Evolutionary conservation across 2,797 vertebrate genomes (phyloP), one percentile per base, ranked within the genome.

Genomic region (Kryptopterus vitreolus): DNA sequence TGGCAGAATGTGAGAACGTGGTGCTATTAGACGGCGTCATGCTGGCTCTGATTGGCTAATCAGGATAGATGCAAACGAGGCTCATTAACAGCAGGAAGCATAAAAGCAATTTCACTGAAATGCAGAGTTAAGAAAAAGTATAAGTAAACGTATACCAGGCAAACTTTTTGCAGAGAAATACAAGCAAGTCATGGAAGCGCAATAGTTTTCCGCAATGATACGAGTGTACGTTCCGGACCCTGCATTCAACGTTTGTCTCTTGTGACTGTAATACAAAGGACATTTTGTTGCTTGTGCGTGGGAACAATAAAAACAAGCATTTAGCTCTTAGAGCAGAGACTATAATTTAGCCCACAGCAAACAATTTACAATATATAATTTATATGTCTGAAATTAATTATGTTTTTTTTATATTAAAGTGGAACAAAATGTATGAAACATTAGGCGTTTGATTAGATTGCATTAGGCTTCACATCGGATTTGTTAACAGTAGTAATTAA

Each of bases 31-130:
- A 29, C 29, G 65, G 58, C 1, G 35, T 33, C 80, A 0, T 84
- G 82, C 78, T 80, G 80, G 3, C 33, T 82, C 68, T 86, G 80
- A 86, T 86, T 86, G 82, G 85, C 70, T 86, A 86, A 86, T 86
- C 85, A 84, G 70, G 46, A 43, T n/a, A 4, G 2, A 81, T 77
- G 79, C 57, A 76, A 82, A 86, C 72, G 35, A 76, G 68, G 55
- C 76, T 80, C 68, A 75, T 80, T 71, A 84, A 24, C 80, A 83
- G 80, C 82, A 62, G 82, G 74, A 29, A 63, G 80, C 59, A 73
- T 82, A 72, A 58, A 66, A 59, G 38, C 20, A 50, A 52, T 61
- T 78, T 62, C n/a, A 35, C 43, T 58, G 38, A 33, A 70, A 72
- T 68, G 52, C 4, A 33, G 43, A 35, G 8, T 53, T 22, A 53